A percentile compares a stretch with the other conserved stretches of the same genome.
phyloP scores from a whole-genome alignment of 1,140 invertebrate species.

The Sitophilus oryzae region DNA sequence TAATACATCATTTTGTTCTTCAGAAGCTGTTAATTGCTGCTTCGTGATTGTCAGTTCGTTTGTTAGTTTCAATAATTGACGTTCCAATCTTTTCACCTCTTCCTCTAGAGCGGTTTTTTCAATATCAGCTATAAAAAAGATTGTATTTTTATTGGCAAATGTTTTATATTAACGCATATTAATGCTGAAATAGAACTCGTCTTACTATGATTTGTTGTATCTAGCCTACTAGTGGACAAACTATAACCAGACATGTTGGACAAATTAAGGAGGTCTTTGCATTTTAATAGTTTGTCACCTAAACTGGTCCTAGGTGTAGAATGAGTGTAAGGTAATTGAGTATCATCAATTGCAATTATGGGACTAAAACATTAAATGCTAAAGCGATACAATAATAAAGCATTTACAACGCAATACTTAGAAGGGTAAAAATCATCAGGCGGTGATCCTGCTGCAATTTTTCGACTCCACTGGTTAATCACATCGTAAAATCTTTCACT shows the following conservation, averaged over 20 bases:
- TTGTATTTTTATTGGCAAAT: too few relatives aligned
- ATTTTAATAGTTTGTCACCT: slow-evolving; percentile 24
- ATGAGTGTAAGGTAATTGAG: slow-evolving; percentile 21
- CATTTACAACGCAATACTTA: too few relatives aligned
- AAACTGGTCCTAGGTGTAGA: slow-evolving; percentile 27
- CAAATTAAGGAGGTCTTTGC: slow-evolving; percentile 25
- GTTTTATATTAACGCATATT: neutral
- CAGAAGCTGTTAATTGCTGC: slow-evolving; percentile 22
- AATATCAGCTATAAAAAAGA: slow-evolving; percentile 8
- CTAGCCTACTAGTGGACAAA: slow-evolving; percentile 22
- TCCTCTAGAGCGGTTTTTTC: slow-evolving; percentile 26
- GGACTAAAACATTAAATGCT: neutral
- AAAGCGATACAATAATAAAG: too few relatives aligned
- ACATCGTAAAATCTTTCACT: slow-evolving; percentile 22
- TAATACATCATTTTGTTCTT: slow-evolving; percentile 30
- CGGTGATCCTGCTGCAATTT: slow-evolving; percentile 12
- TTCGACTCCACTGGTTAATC: slow-evolving; percentile 25
- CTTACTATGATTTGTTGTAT: slow-evolving; percentile 8
- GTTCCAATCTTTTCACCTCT: slow-evolving; percentile 23
- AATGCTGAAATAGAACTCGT: too few relatives aligned
- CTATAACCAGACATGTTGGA: slow-evolving; percentile 28
- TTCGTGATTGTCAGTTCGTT: slow-evolving; percentile 20
- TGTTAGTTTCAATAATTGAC: slow-evolving; percentile 23
- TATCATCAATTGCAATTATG: slow-evolving; percentile 15
- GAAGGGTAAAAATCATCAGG: slow-evolving; percentile 15